These are phyloP conservation scores for Okamejei kenojei DNA, from an alignment of 2,797 vertebrate species.

Conservation along the genomic window DNA sequence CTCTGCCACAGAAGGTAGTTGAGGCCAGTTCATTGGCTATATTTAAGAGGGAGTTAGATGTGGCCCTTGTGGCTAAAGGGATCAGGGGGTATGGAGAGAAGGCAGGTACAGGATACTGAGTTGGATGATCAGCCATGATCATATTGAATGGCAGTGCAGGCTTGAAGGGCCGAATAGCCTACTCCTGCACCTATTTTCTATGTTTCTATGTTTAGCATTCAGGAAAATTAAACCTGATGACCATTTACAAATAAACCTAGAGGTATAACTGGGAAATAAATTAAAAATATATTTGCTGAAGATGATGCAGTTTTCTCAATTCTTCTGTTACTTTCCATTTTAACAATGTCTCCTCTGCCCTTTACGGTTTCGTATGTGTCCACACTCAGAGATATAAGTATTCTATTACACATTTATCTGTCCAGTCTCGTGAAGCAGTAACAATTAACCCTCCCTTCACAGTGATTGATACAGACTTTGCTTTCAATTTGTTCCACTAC, in stretches of 20 bases:
- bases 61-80: too few relatives aligned
- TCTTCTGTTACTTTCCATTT: constrained; percentile 56
- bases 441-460: constrained; percentile 95
- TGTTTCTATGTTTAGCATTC: too few relatives aligned
- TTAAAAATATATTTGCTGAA: constrained; percentile 45
- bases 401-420: constrained; percentile 88
- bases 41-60: too few relatives aligned
- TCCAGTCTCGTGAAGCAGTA: constrained; percentile 77
- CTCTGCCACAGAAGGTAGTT: too few relatives aligned
- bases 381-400: constrained; percentile 74
- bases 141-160: too few relatives aligned
- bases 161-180: too few relatives aligned
- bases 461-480: constrained; percentile 95
- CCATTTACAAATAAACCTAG: constrained; percentile 56
- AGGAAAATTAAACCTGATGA: constrained; percentile 52
- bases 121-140: too few relatives aligned
- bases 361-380: constrained; percentile 70
- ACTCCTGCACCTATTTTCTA: too few relatives aligned
- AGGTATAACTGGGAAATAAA: constrained; percentile 53
- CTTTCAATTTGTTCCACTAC: constrained; percentile 99
- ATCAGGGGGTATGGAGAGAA: too few relatives aligned
- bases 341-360: constrained; percentile 56
- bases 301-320: constrained; percentile 47
- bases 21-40: too few relatives aligned
- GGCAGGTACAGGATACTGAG: too few relatives aligned